Conservation (phyloP, 30 jellyfish, hydroid and myxozoan genomes). For the Nemopilema nomurai region DNA sequence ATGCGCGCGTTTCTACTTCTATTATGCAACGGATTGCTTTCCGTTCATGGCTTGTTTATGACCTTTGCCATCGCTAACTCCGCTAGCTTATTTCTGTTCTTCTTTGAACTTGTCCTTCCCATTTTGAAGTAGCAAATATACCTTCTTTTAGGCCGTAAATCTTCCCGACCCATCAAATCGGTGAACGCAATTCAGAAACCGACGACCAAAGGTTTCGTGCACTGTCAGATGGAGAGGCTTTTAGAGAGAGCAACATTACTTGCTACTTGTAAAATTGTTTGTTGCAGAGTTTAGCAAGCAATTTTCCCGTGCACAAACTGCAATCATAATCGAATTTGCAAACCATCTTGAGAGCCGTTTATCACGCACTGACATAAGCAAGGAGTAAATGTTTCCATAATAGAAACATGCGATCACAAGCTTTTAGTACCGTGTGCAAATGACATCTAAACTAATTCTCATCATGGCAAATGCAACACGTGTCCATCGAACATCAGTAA, state of each 20-base stretch:
- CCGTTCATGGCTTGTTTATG: not conserved
- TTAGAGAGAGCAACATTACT: not conserved
- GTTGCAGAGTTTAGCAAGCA: not conserved
- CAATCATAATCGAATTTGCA: not conserved
- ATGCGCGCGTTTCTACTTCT: constrained; percentile 13
- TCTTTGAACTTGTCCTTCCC: not conserved
- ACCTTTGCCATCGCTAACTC: not conserved
- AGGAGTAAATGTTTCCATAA: not conserved
- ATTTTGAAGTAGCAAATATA: too few species aligned
- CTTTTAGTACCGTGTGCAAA: not conserved
- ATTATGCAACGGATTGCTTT: not conserved
- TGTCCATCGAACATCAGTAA: not conserved
- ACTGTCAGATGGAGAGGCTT: not conserved
- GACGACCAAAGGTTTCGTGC: not conserved
- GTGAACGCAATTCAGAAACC: not conserved
- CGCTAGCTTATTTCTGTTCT: not conserved
- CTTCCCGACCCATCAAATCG: not conserved
- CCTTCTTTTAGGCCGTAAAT: too few species aligned
- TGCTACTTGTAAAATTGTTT: not conserved
- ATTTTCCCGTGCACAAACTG: not conserved
- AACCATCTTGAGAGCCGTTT: not conserved
- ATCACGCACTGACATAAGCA: not conserved
- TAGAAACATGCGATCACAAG: not conserved
- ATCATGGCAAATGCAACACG: not conserved
- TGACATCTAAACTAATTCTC: not conserved